A percentile compares a stretch with the other conserved stretches of the same genome.
Conservation (phyloP, 2,113 vertebrate genomes). For the Leuciscus idus region DNA sequence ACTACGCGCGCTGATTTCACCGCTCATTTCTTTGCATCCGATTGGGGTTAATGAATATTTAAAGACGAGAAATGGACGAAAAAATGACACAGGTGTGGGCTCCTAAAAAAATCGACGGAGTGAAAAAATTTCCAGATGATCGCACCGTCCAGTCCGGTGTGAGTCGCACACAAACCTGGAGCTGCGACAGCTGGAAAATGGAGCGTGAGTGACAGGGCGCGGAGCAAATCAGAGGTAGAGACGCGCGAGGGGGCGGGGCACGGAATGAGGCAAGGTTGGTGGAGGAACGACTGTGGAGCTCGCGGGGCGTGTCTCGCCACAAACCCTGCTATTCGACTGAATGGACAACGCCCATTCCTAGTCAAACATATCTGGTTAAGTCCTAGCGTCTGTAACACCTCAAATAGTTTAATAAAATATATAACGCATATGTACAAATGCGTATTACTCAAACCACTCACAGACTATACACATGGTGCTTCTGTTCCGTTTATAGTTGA, state of each 20-base stretch:
- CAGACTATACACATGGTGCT: no score
- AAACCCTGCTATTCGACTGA: slow-evolving; percentile 64
- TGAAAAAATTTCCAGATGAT: slow-evolving; percentile 58
- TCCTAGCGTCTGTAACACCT: background rate
- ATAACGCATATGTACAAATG: background rate
- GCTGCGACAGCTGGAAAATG: slow-evolving; percentile 63
- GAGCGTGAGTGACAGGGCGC: slow-evolving; percentile 57
- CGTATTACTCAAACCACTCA: background rate
- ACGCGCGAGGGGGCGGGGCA: slow-evolving; percentile 46
- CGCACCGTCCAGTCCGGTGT: slow-evolving; percentile 70
- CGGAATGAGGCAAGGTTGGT: slow-evolving; percentile 64
- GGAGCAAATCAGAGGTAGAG: slow-evolving; percentile 59
- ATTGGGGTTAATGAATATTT: background rate
- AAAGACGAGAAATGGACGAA: background rate
- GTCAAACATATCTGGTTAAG: slow-evolving; percentile 55
- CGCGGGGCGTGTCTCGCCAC: slow-evolving; percentile 67
- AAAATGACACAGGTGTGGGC: slow-evolving; percentile 11
- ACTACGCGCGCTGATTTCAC: slow-evolving; percentile 54
- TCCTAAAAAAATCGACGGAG: slow-evolving; percentile 26
- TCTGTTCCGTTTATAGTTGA: background rate
- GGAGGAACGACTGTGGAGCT: slow-evolving; percentile 55
- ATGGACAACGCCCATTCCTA: slow-evolving; percentile 73
- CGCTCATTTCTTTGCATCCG: slow-evolving; percentile 37
- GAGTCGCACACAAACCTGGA: slow-evolving; percentile 55
- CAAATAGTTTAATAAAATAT: background rate